Base-by-base conservation (phyloP, 2,888 invertebrate species). In the Rambutsinella grinnellia region DNA sequence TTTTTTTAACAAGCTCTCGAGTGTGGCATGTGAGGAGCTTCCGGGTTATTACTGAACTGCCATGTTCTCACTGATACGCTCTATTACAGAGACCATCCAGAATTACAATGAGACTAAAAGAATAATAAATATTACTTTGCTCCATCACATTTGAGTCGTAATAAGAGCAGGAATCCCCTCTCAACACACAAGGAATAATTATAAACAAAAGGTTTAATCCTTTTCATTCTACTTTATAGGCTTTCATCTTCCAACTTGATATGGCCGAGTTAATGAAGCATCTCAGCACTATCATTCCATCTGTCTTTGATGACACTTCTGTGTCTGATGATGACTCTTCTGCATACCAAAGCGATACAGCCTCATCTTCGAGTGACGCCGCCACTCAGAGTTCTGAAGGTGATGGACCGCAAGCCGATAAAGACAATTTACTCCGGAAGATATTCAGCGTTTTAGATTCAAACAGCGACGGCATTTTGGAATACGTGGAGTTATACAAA, bases 391-490 rank as follows among this genome's bases (percentile, higher is more conserved):
- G n/a, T n/a, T 56, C 24, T 36, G 72, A 72, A 72, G 79, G 76
- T 65, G 77, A 80, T 68, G 79, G 79, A 68, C 82, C 85, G 85
- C 88, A 87, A 76, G 81, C 85, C 27, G 86, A 87, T 21, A 91
- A 91, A 84, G 92, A 92, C 85, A 92, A 91, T 85, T 88, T 93
- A 79, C 91, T 92, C 79, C 91, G 91, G 84, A 90, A 92, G 85
- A 92, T 93, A 91, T 93, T 93, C 86, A 91, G 91, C 44, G 92
- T 92, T 86, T 92, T 92, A 86, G 93, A 93, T 86, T 89, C 89
- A 80, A 92, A 93, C 86, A 90, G 90, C 84, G 90, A 93, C 86
- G 92, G 91, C n/a, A 89, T 90, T 83, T 87, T 93, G 82, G 91
- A 92, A 83, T 88, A 88, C 36, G 90, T 90, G 36, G 93, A 93